These are phyloP conservation scores for Andricus grossulariae DNA, from an alignment of 1,140 invertebrate genomes.

Conservation along the genomic window DNA sequence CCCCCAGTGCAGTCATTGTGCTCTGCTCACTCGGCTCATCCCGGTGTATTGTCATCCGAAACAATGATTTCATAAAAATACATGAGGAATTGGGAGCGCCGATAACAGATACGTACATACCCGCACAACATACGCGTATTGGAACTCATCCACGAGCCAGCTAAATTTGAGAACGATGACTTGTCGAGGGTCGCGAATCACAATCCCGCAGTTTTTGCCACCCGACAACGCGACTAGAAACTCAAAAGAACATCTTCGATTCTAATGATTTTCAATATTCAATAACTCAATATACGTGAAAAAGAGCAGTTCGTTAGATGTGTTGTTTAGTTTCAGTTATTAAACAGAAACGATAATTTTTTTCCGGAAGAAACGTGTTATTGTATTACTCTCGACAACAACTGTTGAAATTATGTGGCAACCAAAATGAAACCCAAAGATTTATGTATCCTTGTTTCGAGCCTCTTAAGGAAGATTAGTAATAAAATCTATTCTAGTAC, in stretches of 20 bases:
- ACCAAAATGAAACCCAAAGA: no score
- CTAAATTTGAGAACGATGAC: conserved; percentile 37
- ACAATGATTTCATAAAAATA: conserved; percentile 77
- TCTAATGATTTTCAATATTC: no score
- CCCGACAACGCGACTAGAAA: conserved; percentile 13
- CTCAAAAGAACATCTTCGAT: no score
- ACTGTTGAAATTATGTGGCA: no score
- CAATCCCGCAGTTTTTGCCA: conserved; percentile 35
- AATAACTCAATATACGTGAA: no score
- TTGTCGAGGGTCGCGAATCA: conserved; percentile 41
- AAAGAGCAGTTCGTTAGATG: no score
- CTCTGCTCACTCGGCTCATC: conserved; percentile 72
- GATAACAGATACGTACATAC: conserved; percentile 52
- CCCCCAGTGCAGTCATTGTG: conserved; percentile 70
- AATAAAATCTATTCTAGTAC: conserved; percentile 20
- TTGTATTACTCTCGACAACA: no score
- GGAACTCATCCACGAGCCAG: conserved; percentile 45
- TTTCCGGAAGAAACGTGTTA: no score
- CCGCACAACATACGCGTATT: conserved; percentile 42
- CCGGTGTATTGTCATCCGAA: conserved; percentile 73
- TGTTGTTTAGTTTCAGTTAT: no score
- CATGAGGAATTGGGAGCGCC: conserved; percentile 51
- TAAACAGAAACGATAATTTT: no score
- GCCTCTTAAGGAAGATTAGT: not conserved
- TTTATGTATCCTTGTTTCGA: no score